phyloP scores from a whole-genome alignment of 2,888 invertebrate species.

The Napeogenes sylphis region DNA sequence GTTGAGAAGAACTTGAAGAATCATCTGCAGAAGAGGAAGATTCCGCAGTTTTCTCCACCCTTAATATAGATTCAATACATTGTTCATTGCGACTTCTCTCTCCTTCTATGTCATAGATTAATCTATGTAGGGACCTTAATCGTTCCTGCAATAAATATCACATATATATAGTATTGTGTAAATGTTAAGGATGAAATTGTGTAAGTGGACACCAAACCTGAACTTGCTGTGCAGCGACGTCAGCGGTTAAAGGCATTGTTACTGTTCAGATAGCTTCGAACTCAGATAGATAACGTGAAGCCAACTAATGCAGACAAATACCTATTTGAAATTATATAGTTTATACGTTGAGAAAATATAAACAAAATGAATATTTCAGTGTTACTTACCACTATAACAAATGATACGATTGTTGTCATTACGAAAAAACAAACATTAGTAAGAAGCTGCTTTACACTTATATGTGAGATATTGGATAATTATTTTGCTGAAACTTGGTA shows the following conservation, averaged over 20 bases:
- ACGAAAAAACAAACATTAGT: no score
- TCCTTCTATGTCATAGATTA: constrained; percentile 89
- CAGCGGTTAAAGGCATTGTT: constrained; percentile 86
- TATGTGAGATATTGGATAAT: no score
- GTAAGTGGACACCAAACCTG: constrained; percentile 45
- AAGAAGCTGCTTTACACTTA: no score
- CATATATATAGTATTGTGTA: no score
- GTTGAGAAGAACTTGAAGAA: constrained; percentile 65
- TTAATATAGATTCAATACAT: constrained; percentile 86
- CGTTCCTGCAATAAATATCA: constrained; percentile 79
- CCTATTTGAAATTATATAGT: constrained; percentile 33
- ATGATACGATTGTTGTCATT: no score
- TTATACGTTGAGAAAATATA: not conserved
- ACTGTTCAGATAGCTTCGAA: constrained; percentile 63
- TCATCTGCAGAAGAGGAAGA: constrained; percentile 62
- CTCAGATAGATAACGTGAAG: constrained; percentile 70
- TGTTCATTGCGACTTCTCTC: constrained; percentile 88
- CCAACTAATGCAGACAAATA: constrained; percentile 71
- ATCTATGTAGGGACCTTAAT: constrained; percentile 84
- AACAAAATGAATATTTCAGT: not conserved
- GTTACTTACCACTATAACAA: not conserved
- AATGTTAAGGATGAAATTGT: no score
- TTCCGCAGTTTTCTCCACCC: constrained; percentile 79
- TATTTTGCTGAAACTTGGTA: no score
- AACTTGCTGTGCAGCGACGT: constrained; percentile 85